Percentiles rank a stretch among this genome's conserved stretches.
These are phyloP conservation scores for Copsychus sechellarum DNA, from an alignment of 2,113 vertebrate genomes.

Conservation along the genomic window DNA sequence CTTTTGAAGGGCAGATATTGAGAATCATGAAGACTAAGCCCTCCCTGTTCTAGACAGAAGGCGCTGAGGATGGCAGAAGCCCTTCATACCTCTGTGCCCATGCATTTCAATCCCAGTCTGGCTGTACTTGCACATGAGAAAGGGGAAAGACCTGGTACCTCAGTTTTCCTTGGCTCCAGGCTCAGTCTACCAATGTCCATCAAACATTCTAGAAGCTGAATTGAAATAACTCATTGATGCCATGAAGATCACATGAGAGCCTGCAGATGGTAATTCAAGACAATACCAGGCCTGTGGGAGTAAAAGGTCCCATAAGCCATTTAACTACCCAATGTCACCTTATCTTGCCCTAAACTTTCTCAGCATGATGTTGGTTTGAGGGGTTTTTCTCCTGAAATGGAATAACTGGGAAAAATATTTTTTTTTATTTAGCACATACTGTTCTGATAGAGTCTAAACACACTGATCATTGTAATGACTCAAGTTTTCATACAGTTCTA, in stretches of 20 bases:
- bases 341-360: not conserved
- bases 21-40: not conserved
- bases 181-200: not conserved
- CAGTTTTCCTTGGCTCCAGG: not conserved
- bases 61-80: not conserved
- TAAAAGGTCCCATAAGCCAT: not conserved
- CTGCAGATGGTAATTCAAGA: not conserved
- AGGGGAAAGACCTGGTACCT: not conserved
- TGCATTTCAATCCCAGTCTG: not conserved
- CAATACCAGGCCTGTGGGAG: not conserved
- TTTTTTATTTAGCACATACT: not conserved
- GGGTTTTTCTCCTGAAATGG: not conserved
- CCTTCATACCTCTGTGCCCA: not conserved
- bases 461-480: not conserved
- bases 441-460: not conserved
- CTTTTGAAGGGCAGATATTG: not conserved
- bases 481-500: not conserved
- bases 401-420: not conserved
- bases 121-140: not conserved
- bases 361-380: not conserved
- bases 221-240: not conserved
- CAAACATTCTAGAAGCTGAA: not conserved
- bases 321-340: rapidly evolving
- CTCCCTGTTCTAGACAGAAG: not conserved
- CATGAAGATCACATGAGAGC: not conserved